Percentiles rank a stretch among this genome's conserved stretches.
Evolutionary conservation across 1,140 invertebrate species (phyloP).

Genomic region (Nylanderia fulva): DNA sequence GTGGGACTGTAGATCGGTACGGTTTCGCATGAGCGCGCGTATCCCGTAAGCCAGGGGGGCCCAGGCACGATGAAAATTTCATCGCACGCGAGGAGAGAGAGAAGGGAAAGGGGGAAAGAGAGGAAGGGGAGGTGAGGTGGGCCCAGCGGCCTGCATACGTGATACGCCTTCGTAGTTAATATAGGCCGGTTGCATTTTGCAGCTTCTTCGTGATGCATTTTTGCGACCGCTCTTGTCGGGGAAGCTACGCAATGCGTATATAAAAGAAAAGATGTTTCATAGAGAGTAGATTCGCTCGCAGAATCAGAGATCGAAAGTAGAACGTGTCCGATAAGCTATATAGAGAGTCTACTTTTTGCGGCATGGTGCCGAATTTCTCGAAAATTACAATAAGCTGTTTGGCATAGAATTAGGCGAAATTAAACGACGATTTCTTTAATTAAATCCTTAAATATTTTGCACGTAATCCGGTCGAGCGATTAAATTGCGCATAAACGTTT

Average conservation of each 20-base stretch:
- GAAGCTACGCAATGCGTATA: background rate
- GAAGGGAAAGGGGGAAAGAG: no score
- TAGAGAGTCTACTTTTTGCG: background rate
- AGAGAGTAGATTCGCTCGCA: background rate
- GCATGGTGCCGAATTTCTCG: background rate
- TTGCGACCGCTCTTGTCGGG: conserved; percentile 23
- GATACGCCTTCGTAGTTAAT: conserved; percentile 79
- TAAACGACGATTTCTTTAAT: background rate
- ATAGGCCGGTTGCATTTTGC: conserved; percentile 77
- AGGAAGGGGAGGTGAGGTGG: conserved; percentile 66
- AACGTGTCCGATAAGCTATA: background rate
- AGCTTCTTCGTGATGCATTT: conserved; percentile 50
- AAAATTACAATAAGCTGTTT: background rate
- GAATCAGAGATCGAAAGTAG: background rate
- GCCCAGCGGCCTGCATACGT: conserved; percentile 78
- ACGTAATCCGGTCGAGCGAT: background rate
- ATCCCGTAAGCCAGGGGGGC: conserved; percentile 53
- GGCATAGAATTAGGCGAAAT: no score
- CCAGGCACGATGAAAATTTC: conserved; percentile 76
- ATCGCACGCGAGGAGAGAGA: conserved; percentile 71
- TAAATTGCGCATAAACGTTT: no score
- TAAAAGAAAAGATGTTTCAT: background rate
- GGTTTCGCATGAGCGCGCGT: conserved; percentile 69
- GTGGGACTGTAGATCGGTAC: conserved; percentile 69
- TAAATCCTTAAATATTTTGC: background rate